Base-by-base conservation (phyloP, 2,113 vertebrate genomes). In the Noturus placidus region DNA sequence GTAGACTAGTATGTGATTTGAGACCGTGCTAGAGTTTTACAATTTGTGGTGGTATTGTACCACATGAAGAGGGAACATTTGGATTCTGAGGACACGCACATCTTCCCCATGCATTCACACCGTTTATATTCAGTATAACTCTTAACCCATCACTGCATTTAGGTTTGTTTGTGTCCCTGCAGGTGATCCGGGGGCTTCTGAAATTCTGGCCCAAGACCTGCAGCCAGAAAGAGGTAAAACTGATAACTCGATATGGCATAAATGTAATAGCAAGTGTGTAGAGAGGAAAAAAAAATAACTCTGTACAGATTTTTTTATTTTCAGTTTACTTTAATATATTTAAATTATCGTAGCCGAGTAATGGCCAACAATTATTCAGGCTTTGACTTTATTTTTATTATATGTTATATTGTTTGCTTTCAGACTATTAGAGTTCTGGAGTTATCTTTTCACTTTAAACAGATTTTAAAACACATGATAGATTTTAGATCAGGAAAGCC, bases 141-240 rank as follows among this genome's bases (percentile, higher is more conserved):
- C 54, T 30, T 11, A n/a, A 25, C 13, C 22, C 14, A 17, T 85
- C 33, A n/a, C 30, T 59, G 50, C 22, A 38, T 61, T 59, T 10
- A 89, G 90, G 87, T 89, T 90, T 83, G 76, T 67, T n/a, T 87
- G 4, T 91, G 25, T 88, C 15, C 87, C 65, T 92, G 20, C 82
- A 99, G 98, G 98, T 99, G 65, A 98, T 99, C 91, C 96, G 97
- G 90, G 98, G 98, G 88, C 93, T 99, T 91, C 95, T 99, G 85
- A 99, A 99, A 94, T 98, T 98, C 91, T 99, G 98, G 98, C 98
- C 98, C 59, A 99, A 97, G 96, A 99, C 98, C 3, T 99, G 97
- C 92, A 99, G 98, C 93, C 98, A 99, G 93, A 99, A 99, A 94
- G 98, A 99, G 97, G 98, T 99, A 92, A 85, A 90, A 90, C 5